Base-by-base conservation (phyloP, 2,888 invertebrate genomes). In the Hemicrepidius hirtus region DNA sequence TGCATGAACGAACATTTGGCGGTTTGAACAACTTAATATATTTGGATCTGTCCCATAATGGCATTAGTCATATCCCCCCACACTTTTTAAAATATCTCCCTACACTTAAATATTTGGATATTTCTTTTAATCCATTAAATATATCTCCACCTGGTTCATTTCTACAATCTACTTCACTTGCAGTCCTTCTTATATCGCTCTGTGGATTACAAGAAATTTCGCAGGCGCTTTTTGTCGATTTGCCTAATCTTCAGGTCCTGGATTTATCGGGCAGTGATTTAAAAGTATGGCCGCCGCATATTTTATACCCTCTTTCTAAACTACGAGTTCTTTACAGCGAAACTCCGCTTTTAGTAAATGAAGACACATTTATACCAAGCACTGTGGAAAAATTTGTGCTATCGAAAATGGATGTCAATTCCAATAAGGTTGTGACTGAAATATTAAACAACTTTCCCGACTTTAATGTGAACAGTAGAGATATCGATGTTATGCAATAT, bases 181-280 rank as follows among this genome's bases (percentile, higher is more conserved):
- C 24, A 9, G 60, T 44, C 2, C 60, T 60, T 24, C 60, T 21
- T n/a, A 16, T 44, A 13, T 41, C 60, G 21, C 18, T 60, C n/a
- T 3, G 10, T 12, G 18, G 37, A 21, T 16, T 37, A n/a, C 10
- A 37, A 18, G 55, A 35, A n/a, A 32, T 55, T 49, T 49, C 49
- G 20, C 40, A 6, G 10, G 37, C 16, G 37, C 41, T 59, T 37
- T 59, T 59, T 16, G 40, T 37, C 10, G 21, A 24, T 18, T 28
- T 41, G 16, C 41, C 24, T 40, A 60, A 60, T 60, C 60, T 44
- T 16, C 60, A 60, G 28, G 60, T 60, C 3, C 44, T 60, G 28
- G 60, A 60, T 60, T 44, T 60, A 44, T 60, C 60, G 9, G 60
- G 60, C 4, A 44, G 44, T 12, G 13, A 40, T 37, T 44, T 60